These are phyloP conservation scores for Myathropa florea DNA, from an alignment of 2,888 invertebrate genomes.

Conservation along the genomic window DNA sequence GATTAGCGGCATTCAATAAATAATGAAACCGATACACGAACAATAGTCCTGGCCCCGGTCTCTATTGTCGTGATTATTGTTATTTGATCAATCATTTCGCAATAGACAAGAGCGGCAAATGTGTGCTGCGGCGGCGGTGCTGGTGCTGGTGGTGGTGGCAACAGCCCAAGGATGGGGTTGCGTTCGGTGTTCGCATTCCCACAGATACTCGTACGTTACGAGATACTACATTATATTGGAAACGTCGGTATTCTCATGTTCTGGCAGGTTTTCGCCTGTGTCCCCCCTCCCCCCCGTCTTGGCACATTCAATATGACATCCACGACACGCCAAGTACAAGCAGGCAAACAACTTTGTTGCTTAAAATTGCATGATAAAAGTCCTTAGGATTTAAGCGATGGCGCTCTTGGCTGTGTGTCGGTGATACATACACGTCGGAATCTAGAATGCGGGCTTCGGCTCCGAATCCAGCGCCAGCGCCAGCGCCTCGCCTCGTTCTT, in stretches of 20 bases:
- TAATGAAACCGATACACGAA: conserved; percentile 68
- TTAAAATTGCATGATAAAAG: conserved; percentile 69
- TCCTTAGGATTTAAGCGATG: conserved; percentile 64
- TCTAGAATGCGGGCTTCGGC: conserved; percentile 1
- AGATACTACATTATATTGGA: conserved; percentile 41
- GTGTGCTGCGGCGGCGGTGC: conserved; percentile 10
- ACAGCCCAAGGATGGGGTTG: conserved; percentile 35
- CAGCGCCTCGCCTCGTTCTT: background rate
- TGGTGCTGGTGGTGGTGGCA: conserved; percentile 12
- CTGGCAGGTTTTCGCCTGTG: conserved; percentile 33
- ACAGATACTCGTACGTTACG: conserved; percentile 22
- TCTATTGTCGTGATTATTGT: conserved; percentile 67
- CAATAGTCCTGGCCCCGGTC: conserved; percentile 38
- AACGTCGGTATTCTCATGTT: conserved; percentile 50
- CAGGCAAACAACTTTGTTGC: conserved; percentile 58
- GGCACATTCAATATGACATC: conserved; percentile 18
- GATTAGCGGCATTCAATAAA: conserved; percentile 68
- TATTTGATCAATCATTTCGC: conserved; percentile 69
- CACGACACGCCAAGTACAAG: conserved; percentile 43
- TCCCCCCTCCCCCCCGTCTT: background rate
- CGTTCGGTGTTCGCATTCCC: conserved; percentile 37
- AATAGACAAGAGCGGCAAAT: conserved; percentile 44
- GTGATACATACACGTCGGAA: conserved; percentile 36
- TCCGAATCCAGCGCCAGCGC: no score
- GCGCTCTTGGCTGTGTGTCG: conserved; percentile 62